Base-by-base conservation (phyloP, 2,888 invertebrate species). In the Ochropacha duplaris region DNA sequence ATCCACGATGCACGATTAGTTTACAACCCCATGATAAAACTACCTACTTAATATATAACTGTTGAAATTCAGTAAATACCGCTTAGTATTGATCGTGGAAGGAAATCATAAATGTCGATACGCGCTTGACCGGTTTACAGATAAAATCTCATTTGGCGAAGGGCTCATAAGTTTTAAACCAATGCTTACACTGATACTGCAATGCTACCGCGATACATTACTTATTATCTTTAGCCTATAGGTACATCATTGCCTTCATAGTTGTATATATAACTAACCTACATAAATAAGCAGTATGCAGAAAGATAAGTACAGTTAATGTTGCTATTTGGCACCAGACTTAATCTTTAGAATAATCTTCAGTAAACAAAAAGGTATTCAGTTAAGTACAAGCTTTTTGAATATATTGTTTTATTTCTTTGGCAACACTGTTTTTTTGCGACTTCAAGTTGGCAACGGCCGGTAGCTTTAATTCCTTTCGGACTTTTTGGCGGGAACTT, bases 91-190 rank as follows among this genome's bases (percentile, higher is more conserved):
- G 12, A 56, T 26, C 28, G 22, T 44, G 52, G 59, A 56, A 59
- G 57, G 56, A 65, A 66, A 62, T 59, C 56, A 57, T 63, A 51
- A 55, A 57, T 39, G 44, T 44, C 44, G 19, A 44, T 44, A 44
- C 44, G 65, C 49, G 60, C 31, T 16, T 31, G 52, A 16, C 26
- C 26, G 50, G 24, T 19, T 19, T 19, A 31, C 68, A 66, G 68
- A 77, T 76, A 74, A 79, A 79, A 81, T 78, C 81, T 80, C 77
- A 83, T 83, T 83, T 81, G 68, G 72, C 60, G 67, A 59, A 68
- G 61, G 31, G 64, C 56, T 83, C 83, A 77, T 82, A 83, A 82
- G n/a, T 55, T 63, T 58, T 62, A 65, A 72, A 61, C 57, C 54
- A 62, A 58, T 50, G 44, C 52, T 34, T 64, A 55, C 59, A 61